phyloP scores from a whole-genome alignment of 2,113 vertebrate genomes.

The Madoqua kirkii region DNA sequence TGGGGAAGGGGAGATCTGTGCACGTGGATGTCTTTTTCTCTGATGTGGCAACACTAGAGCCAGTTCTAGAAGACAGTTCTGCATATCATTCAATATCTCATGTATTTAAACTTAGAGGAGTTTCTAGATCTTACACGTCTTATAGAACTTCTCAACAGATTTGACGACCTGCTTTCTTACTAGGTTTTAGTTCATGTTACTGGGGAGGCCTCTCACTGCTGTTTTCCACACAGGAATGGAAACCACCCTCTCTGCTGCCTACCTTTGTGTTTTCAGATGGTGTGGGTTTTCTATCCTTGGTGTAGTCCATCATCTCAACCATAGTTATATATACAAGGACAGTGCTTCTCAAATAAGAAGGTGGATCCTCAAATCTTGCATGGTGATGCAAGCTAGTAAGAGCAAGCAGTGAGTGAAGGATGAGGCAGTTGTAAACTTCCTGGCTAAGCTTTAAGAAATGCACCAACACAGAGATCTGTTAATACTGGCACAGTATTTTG shows the following conservation, averaged over 20 bases:
- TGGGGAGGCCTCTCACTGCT: background rate
- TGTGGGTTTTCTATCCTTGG: background rate
- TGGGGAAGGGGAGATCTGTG: background rate
- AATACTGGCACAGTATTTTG: background rate
- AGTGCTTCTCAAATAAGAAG: background rate
- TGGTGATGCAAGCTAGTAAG: background rate
- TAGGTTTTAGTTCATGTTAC: background rate
- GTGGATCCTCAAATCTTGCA: background rate
- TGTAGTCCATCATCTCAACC: background rate
- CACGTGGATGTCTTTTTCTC: background rate
- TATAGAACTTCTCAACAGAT: background rate
- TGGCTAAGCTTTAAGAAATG: background rate
- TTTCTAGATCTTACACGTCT: background rate
- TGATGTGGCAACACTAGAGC: background rate
- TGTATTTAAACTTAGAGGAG: background rate
- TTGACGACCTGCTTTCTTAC: background rate
- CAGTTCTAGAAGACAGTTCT: background rate
- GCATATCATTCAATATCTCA: background rate
- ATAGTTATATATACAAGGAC: background rate
- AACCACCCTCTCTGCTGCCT: background rate
- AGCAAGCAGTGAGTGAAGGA: background rate
- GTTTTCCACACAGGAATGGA: background rate
- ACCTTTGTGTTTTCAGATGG: background rate
- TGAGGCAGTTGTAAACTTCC: background rate
- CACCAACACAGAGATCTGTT: background rate